Base-by-base conservation (phyloP, 2,888 invertebrate genomes). In the Zaprionus lineosus region DNA sequence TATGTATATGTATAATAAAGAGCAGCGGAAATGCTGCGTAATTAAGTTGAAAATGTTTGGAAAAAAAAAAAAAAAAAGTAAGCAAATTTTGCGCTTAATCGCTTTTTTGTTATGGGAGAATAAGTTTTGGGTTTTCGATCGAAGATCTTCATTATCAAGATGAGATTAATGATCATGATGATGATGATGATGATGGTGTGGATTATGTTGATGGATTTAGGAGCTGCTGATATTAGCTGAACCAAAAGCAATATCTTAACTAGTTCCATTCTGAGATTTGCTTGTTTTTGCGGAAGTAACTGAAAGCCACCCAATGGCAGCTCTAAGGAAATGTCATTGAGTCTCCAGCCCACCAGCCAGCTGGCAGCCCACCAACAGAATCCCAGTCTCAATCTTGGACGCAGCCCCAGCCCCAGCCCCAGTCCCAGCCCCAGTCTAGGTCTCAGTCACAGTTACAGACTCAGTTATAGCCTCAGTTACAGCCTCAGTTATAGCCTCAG, bases 21-120 rank as follows among this genome's bases (percentile, higher is more conserved):
- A 31, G 18, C 4, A 69, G 47, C 78, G 77, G 77, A 77, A 82
- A 65, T 69, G 50, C 55, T 50, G 50, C 55, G 77, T 69, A 77
- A 77, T 82, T 78, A 77, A 82, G 16, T 58, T 58, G 26, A 36
- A 72, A 58, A 50, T 29, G 39, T 21, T 50, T 21, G n/a, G n/a
- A n/a, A n/a, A n/a, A n/a, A n/a, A n/a, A n/a, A n/a, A n/a, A n/a
- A n/a, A 26, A 52, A 59, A 50, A 48, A 52, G 53, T 67, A 21
- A 21, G 53, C 57, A 33, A 69, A 44, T 52, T 67, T 36, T 62
- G 52, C 12, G 43, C 58, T 28, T 50, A 31, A 26, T 31, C 26
- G 11, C 15, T 14, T 41, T 40, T 40, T 39, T 34, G 33, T 67
- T 77, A 68, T 81, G 82, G 74, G 72, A 81, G 78, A 77, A 55